Conservation (phyloP, 2,888 invertebrate species). For the Neoscelio sp. region DNA sequence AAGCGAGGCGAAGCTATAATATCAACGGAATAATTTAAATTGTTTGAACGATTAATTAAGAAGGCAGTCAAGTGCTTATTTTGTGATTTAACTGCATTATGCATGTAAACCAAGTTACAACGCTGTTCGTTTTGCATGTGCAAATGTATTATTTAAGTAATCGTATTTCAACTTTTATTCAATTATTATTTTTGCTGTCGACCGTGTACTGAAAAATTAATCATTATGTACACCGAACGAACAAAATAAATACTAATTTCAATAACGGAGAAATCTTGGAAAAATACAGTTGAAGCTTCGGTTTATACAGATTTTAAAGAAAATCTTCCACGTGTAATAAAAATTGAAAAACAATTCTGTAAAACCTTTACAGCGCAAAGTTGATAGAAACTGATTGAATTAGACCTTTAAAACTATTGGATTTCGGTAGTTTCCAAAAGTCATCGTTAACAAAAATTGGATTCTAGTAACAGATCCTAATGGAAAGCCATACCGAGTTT, state of each 20-base stretch:
- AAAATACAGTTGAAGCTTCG: no score
- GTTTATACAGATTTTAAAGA: no score
- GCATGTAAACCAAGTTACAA: slow-evolving; percentile 2
- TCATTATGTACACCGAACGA: no score
- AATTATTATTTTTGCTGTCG: no score
- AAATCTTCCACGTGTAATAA: no score
- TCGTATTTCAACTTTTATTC: no score
- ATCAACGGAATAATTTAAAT: slow-evolving; percentile 42
- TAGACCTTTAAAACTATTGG: slow-evolving; percentile 51
- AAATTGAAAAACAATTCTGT: no score
- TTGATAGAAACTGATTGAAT: slow-evolving; percentile 52
- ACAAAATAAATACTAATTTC: no score
- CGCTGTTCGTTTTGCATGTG: background rate
- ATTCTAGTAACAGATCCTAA: slow-evolving; percentile 13
- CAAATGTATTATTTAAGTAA: no score
- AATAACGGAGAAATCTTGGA: no score
- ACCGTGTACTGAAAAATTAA: no score
- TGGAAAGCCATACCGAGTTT: slow-evolving; percentile 7
- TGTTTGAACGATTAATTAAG: slow-evolving; percentile 51
- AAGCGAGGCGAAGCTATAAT: slow-evolving; percentile 16
- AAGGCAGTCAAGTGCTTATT: slow-evolving; percentile 31
- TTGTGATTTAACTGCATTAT: slow-evolving; percentile 28
- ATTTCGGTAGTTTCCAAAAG: slow-evolving; percentile 48
- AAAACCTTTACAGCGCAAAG: slow-evolving; percentile 41
- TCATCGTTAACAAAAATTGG: slow-evolving; percentile 55